Conservation (phyloP, 1,140 invertebrate species). For the Diorhabda elongata region DNA sequence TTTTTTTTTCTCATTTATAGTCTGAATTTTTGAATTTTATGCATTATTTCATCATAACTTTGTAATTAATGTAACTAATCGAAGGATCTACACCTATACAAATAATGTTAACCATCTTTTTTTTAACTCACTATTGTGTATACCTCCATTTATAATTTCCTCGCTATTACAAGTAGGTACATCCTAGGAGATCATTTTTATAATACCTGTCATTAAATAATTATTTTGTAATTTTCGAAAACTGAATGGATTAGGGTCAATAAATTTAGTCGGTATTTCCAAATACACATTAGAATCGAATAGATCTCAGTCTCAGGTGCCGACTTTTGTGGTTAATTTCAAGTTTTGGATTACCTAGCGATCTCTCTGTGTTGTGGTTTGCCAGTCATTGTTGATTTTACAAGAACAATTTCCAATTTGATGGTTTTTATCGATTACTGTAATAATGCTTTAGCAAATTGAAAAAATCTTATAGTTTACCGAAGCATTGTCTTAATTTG, state of each 20-base stretch:
- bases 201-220: not conserved
- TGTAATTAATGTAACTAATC: too few species aligned
- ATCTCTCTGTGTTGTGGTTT: not conserved
- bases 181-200: not conserved
- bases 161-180: not conserved
- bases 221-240: conserved; percentile 3
- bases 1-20: too few species aligned
- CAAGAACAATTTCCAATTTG: not conserved
- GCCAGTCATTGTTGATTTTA: not conserved
- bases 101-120: too few species aligned
- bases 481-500: too few species aligned
- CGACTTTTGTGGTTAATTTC: not conserved
- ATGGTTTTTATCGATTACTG: conserved; percentile 1
- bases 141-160: not conserved
- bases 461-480: not conserved
- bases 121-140: not conserved
- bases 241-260: not conserved
- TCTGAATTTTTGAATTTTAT: too few species aligned
- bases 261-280: not conserved
- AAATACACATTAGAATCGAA: not conserved
- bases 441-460: not conserved
- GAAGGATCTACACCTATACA: too few species aligned
- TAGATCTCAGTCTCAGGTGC: not conserved
- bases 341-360: not conserved
- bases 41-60: too few species aligned